Base-by-base conservation (phyloP, 23 tunicate genomes). In the Diplosoma virens region DNA sequence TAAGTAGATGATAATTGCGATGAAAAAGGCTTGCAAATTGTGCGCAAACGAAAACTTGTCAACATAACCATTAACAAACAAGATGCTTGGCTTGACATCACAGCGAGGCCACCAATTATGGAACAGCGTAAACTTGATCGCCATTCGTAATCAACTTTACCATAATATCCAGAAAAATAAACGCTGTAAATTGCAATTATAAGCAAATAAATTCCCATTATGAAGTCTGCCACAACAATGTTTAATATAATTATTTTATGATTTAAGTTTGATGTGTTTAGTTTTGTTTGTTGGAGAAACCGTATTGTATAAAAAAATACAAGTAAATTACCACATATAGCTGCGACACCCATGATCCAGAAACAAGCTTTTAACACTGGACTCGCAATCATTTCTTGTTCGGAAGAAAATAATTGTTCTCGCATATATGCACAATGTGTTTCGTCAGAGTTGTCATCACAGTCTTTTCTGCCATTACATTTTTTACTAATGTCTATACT, bases 161-260 rank as follows among this genome's bases (percentile, higher is more conserved):
- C 36, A 33, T 73, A 82, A 23, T 9, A 11, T 1, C 87, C 81
- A 2, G 75, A 47, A 63, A 11, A 73, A 3, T 32, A 24, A 3
- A 61, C 6, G 37, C 81, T 48, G 61, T 74, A 35, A 1, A 61
- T 30, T 1, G 75, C 52, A 1, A 82, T 35, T 11, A 31, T 24
- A 30, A 82, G 33, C 28, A 82, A 63, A 47, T 82, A 82, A 52
- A 82, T 34, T 35, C 87, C 75, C 87, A 82, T 82, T 1, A 82
- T 16, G 20, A 82, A 20, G 28, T 82, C 87, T 2, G 87, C 37
- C 28, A 75, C 25, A 1, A 75, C 41, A 3, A 82, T 52, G 30
- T 82, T 82, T 25, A 82, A 29, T 1, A 75, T 16, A 14, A 82
- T 4, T 1, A 60, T 20, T 25, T 47, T 47, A 3, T 72, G 46